Evolutionary conservation across 2,797 vertebrate species (phyloP).

Genomic region (Cirrhinus molitorella): DNA sequence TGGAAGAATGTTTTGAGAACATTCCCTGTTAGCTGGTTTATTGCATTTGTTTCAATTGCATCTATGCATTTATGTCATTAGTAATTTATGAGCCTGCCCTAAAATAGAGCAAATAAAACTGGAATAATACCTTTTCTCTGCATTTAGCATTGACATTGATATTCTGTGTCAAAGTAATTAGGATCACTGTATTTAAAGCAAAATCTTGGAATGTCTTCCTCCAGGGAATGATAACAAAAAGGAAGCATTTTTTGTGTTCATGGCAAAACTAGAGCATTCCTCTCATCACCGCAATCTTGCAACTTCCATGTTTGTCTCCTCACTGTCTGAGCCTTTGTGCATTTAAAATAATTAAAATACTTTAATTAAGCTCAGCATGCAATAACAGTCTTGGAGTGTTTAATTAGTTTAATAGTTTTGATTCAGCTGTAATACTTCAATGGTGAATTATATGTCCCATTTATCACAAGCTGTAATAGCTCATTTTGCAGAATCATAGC

Average conservation of each 20-base stretch:
- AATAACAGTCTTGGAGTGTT: conserved; percentile 49
- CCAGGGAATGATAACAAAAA: conserved; percentile 8
- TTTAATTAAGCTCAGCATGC: conserved; percentile 52
- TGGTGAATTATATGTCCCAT: conserved; percentile 34
- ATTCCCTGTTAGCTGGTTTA: no score
- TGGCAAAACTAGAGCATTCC: conserved; percentile 4
- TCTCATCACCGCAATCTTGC: background rate
- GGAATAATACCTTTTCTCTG: background rate
- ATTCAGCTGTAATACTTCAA: conserved; percentile 41
- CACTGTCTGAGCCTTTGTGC: conserved; percentile 19
- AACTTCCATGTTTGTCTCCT: conserved; percentile 28
- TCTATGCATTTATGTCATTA: background rate
- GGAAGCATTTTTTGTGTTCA: background rate
- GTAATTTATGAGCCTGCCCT: conserved; percentile 7
- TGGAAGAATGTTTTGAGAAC: background rate
- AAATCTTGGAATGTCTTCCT: background rate
- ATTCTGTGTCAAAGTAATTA: background rate
- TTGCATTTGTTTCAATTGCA: no score
- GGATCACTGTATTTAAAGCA: background rate
- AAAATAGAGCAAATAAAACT: conserved; percentile 8
- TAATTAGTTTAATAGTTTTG: conserved; percentile 54
- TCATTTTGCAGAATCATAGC: conserved; percentile 34
- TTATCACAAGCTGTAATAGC: conserved; percentile 34
- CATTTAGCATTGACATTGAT: background rate
- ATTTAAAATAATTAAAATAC: conserved; percentile 45